phyloP scores from a whole-genome alignment of 2,113 vertebrate species.

The Saguinus imperator region DNA sequence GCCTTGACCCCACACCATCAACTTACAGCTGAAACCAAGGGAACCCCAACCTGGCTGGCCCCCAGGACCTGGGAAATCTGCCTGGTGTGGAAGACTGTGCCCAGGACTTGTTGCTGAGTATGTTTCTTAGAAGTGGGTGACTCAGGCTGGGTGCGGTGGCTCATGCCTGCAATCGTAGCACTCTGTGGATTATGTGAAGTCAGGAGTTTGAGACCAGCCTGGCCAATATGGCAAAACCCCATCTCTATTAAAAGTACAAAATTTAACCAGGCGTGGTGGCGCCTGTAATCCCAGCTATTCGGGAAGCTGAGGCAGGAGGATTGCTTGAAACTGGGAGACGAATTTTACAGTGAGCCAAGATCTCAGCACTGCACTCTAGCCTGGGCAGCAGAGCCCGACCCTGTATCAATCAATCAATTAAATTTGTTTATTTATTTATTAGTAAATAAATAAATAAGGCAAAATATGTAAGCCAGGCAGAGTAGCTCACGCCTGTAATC shows the following conservation, averaged over 20 bases:
- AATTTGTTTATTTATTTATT: no score
- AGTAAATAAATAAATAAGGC: no score
- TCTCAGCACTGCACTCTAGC: no score
- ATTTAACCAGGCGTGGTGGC: no score
- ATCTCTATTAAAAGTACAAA: background rate
- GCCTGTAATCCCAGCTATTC: no score
- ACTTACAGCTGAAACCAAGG: background rate
- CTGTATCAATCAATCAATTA: no score
- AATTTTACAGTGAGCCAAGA: no score
- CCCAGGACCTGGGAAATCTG: background rate
- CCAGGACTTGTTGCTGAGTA: background rate
- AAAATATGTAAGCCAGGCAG: no score
- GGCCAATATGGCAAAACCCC: background rate
- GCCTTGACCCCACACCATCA: background rate
- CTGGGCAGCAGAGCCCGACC: no score
- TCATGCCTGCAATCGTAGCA: background rate
- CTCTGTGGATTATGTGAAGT: background rate
- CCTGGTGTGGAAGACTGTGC: background rate
- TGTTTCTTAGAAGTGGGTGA: background rate
- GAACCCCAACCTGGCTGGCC: background rate
- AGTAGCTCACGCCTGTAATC: no score
- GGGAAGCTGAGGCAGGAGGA: no score
- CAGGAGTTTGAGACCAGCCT: background rate
- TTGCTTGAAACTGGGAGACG: no score
- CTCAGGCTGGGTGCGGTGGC: background rate